phyloP scores from a whole-genome alignment of 2,888 invertebrate species.

The Diarsia mendica region DNA sequence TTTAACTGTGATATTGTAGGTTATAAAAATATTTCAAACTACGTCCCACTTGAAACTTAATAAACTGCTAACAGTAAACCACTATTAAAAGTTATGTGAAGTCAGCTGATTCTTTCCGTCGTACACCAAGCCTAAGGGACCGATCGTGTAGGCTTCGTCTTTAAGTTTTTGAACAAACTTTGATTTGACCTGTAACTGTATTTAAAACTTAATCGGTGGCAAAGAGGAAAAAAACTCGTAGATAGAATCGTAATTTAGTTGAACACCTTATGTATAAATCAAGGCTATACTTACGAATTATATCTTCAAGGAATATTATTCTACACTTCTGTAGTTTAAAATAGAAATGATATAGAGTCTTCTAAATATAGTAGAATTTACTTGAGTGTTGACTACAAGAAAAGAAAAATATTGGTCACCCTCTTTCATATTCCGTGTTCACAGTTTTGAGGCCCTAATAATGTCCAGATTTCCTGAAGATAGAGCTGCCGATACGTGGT shows the following conservation, averaged over 20 bases:
- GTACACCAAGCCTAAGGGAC: conserved; percentile 29
- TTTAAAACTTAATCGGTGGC: not conserved
- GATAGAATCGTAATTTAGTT: conserved; percentile 6
- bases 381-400: too few species aligned
- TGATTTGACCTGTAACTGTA: not conserved
- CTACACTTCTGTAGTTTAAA: not conserved
- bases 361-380: too few species aligned
- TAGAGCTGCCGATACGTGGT: too few species aligned
- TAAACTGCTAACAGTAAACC: conserved; percentile 11
- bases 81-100: conserved; percentile 52
- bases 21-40: not conserved
- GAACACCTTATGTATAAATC: too few species aligned
- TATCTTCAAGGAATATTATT: too few species aligned
- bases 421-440: too few species aligned
- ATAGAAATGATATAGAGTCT: not conserved
- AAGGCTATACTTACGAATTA: too few species aligned
- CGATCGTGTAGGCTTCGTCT: conserved; percentile 11
- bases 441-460: too few species aligned
- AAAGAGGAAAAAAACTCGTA: not conserved
- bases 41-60: conserved; percentile 17
- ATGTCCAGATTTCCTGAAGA: too few species aligned
- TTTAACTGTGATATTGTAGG: not conserved
- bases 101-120: conserved; percentile 29
- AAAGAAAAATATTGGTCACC: too few species aligned
- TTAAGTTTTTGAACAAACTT: conserved; percentile 26